Conservation (phyloP, 2,888 invertebrate species). For the Leptarthrus brevirostris region DNA sequence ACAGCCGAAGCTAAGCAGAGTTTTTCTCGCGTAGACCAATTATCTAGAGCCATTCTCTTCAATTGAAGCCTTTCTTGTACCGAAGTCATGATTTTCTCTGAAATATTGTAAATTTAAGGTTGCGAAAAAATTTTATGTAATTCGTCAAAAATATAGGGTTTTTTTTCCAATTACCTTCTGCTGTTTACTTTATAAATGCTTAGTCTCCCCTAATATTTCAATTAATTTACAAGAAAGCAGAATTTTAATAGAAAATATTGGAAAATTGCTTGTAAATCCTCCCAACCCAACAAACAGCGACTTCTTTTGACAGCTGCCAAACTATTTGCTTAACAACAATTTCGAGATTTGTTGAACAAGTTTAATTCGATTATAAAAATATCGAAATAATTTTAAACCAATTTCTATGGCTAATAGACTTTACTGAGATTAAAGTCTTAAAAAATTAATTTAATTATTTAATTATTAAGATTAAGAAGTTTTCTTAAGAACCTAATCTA, state of each 20-base stretch:
- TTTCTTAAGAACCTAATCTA: too few species aligned
- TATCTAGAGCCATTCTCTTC: conserved; percentile 81
- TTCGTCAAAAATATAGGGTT: too few species aligned
- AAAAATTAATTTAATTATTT: too few species aligned
- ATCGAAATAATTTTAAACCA: too few species aligned
- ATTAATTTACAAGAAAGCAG: background rate
- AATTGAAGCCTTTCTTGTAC: conserved; percentile 63
- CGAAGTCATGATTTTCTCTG: conserved; percentile 56
- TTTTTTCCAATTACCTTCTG: too few species aligned
- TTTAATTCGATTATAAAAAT: too few species aligned
- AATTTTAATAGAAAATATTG: background rate
- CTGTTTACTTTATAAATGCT: background rate
- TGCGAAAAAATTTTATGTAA: background rate
- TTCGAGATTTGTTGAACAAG: too few species aligned
- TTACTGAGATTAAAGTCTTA: too few species aligned
- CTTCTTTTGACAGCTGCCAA: background rate
- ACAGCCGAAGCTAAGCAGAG: conserved; percentile 89
- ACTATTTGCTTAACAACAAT: too few species aligned
- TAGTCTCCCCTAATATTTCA: background rate
- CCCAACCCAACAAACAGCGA: background rate
- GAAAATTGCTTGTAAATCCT: background rate
- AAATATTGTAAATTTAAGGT: background rate
- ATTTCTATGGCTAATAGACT: too few species aligned
- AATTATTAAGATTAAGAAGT: too few species aligned
- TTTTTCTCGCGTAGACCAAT: conserved; percentile 88